Evolutionary conservation across 2,113 vertebrate genomes (phyloP), one percentile per base, ranked within the genome.

Genomic region (Entomyzon cyanotis): DNA sequence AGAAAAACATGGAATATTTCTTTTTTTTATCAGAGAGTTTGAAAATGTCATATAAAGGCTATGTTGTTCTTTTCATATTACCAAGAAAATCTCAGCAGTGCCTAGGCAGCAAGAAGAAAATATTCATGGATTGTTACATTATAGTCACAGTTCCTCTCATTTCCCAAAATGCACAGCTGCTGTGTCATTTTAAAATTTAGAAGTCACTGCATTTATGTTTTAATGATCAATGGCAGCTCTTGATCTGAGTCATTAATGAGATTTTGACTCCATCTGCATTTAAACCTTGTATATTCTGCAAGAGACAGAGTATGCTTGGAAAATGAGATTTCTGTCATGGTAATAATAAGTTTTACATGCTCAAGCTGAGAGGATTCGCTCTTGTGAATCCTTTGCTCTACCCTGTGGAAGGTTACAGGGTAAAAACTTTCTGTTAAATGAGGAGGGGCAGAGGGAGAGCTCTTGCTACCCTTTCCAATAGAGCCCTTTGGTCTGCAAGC

Each of bases 171-270:
- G 64, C 70, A 83, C 19, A 91, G 80, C 78, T 84, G 28, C 37
- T 88, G 5, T 93, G 84, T 92, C 81, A 94, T 83, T 91, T 93
- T 93, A 84, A 86, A 91, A 84, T 87, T 91, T 91, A 92, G 82
- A 93, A 93, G 46, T 93, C 58, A 80, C 64, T 78, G 44, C 62
- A 77, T 93, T 95, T 95, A 71, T 6, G 11, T 91, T 96, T 91
- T 93, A 90, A 91, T 13, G 42, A 93, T 96, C 92, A 94, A 79
- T 95, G 74, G 76, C 49, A 92, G 70, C 84, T 92, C 88, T 93
- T 95, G 88, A 94, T 97, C 81, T 76, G 84, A 91, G 89, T 93
- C 79, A 90, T 97, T 97, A 95, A 84, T 93, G 86, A 94, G 90
- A 85, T 92, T 92, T 94, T 91, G 58, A 75, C 90, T 95, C 35